Evolutionary conservation across 2,797 vertebrate species (phyloP).

Genomic region (Calcarius lapponicus): DNA sequence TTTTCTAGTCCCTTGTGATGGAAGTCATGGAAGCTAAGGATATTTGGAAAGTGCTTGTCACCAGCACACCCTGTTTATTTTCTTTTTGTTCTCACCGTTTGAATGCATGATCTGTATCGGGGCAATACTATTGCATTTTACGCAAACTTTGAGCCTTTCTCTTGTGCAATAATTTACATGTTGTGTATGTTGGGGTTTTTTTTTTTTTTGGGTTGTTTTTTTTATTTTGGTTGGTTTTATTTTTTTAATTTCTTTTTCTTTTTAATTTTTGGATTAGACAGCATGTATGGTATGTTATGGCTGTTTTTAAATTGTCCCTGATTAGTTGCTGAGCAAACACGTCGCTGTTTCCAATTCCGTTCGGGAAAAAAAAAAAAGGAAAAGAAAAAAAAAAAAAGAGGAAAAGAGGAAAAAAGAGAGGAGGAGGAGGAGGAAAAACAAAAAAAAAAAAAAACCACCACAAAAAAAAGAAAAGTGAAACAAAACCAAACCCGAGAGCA

Average conservation of each 20-base stretch:
- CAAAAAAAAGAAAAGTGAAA: conserved; percentile 26
- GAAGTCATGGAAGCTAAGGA: conserved; percentile 88
- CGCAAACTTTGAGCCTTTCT: conserved; percentile 99
- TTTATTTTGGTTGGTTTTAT: conserved; percentile 70
- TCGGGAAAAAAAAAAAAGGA: conserved; percentile 76
- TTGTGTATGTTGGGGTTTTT: conserved; percentile 90
- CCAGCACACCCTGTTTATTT: conserved; percentile 91
- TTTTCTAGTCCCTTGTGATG: conserved; percentile 83
- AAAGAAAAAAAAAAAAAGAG: neutral
- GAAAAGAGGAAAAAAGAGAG: neutral
- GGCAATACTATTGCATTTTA: conserved; percentile 99
- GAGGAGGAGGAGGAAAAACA: neutral
- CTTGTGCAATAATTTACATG: conserved; percentile 99
- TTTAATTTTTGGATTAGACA: conserved; percentile 83
- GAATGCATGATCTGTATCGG: conserved; percentile 99
- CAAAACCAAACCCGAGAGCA: conserved; percentile 65
- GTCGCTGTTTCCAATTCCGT: conserved; percentile 95
- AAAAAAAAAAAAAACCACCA: neutral
- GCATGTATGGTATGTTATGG: conserved; percentile 99
- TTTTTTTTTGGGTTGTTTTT: conserved; percentile 19
- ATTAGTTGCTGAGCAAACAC: conserved; percentile 98
- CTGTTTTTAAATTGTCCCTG: conserved; percentile 97
- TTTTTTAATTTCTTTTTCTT: neutral
- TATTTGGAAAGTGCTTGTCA: conserved; percentile 93
- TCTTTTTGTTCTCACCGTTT: conserved; percentile 89